A percentile compares a stretch with the other conserved stretches of the same genome.
Evolutionary conservation across 2,888 invertebrate genomes (phyloP).

Genomic region (Rhorus exstirpatorius): DNA sequence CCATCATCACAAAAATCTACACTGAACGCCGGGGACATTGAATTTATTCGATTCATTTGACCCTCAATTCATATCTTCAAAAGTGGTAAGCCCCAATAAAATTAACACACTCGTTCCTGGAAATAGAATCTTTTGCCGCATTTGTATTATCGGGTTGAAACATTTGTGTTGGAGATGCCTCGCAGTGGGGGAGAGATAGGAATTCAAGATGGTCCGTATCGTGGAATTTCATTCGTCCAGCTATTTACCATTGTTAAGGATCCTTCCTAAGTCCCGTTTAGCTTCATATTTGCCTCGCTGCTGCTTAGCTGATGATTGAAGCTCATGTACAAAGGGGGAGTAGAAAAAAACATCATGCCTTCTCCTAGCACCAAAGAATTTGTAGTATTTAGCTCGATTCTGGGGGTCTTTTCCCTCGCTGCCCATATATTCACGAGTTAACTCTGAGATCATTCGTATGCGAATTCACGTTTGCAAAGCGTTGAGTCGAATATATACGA

Average conservation of each 20-base stretch:
- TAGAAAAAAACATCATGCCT: background rate
- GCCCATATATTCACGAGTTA: too few relatives aligned
- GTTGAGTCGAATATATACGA: background rate
- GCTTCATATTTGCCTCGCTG: conserved; percentile 22
- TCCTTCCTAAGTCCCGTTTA: conserved; percentile 19
- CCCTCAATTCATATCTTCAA: conserved; percentile 48
- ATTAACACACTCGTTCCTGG: conserved; percentile 48
- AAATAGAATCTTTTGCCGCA: conserved; percentile 17
- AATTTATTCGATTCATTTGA: conserved; percentile 46
- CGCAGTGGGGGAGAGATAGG: conserved; percentile 23
- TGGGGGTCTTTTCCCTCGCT: conserved; percentile 22
- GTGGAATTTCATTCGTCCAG: conserved; percentile 54
- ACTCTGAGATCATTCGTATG: conserved; percentile 1
- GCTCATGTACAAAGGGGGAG: background rate
- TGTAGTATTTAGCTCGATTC: conserved; percentile 38
- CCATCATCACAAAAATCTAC: conserved; percentile 37
- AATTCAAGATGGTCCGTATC: conserved; percentile 61
- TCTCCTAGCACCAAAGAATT: conserved; percentile 31
- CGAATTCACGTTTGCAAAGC: conserved; percentile 7
- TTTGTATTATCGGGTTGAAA: conserved; percentile 26
- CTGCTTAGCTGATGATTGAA: conserved; percentile 36
- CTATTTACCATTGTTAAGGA: conserved; percentile 62
- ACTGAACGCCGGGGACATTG: conserved; percentile 15
- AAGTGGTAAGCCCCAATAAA: conserved; percentile 27
- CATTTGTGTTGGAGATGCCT: conserved; percentile 16